These are phyloP conservation scores for Adelognathus sp. DNA, from an alignment of 2,888 invertebrate species.

Conservation along the genomic window DNA sequence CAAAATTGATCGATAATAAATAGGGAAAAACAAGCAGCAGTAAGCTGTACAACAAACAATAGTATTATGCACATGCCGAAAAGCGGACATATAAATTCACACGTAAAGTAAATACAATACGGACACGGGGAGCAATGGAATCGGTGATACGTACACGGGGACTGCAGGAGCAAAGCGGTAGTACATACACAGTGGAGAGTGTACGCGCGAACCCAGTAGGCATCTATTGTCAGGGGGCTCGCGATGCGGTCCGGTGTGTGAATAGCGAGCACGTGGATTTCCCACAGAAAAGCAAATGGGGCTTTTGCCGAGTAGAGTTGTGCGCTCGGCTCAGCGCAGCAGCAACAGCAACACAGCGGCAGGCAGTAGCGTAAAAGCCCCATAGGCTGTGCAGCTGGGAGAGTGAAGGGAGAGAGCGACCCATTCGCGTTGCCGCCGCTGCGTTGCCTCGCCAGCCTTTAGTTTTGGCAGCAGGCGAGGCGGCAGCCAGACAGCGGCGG, in stretches of 20 bases:
- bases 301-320: slow-evolving; percentile 65
- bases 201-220: background rate
- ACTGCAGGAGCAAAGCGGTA: background rate
- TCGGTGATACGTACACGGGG: no score
- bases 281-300: slow-evolving; percentile 79
- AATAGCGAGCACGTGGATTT: slow-evolving; percentile 80
- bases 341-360: no score
- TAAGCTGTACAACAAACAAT: background rate
- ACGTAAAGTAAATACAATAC: background rate
- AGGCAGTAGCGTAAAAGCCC: slow-evolving; percentile 8
- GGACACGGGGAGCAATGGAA: background rate
- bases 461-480: slow-evolving; percentile 73
- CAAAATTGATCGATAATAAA: background rate
- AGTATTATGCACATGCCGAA: background rate
- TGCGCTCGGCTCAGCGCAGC: no score
- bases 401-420: slow-evolving; percentile 47
- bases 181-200: background rate
- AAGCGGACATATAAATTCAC: background rate
- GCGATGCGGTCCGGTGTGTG: slow-evolving; percentile 67
- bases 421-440: background rate
- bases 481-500: no score
- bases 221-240: background rate
- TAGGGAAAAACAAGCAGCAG: slow-evolving; percentile 74
- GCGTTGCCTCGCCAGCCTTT: slow-evolving; percentile 58
- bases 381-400: slow-evolving; percentile 48